These are phyloP conservation scores for Alloplasta piceator DNA, from an alignment of 2,888 invertebrate genomes.

Conservation along the genomic window DNA sequence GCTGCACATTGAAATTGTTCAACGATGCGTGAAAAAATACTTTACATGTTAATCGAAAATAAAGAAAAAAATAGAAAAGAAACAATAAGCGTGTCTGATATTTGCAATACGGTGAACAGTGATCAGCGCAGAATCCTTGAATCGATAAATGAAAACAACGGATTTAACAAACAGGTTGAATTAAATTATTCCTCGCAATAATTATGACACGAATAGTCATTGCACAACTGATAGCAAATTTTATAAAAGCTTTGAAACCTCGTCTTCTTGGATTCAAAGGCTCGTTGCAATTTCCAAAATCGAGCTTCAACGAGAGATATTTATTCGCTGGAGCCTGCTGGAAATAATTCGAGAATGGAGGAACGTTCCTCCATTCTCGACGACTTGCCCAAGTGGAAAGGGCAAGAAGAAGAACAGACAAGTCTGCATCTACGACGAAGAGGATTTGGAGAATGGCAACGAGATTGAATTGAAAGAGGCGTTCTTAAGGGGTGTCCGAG, in stretches of 20 bases:
- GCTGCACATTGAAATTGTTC: slow-evolving; percentile 30
- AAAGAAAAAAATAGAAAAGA: slow-evolving; percentile 22
- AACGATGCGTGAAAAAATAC: slow-evolving; percentile 40
- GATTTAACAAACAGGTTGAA: slow-evolving; percentile 15
- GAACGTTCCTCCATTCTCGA: slow-evolving; percentile 2
- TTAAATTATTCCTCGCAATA: not conserved
- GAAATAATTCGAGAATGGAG: slow-evolving; percentile 37
- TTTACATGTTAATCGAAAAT: slow-evolving; percentile 12
- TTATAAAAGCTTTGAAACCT: no score
- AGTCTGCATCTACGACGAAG: slow-evolving; percentile 1
- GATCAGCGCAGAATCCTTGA: slow-evolving; percentile 45
- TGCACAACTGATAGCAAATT: no score
- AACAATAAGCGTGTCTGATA: slow-evolving; percentile 3
- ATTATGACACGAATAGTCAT: not conserved
- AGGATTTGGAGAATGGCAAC: not conserved
- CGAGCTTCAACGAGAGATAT: no score
- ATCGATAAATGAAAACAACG: slow-evolving; percentile 11
- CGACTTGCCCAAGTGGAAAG: slow-evolving; percentile 27
- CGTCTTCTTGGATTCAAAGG: no score
- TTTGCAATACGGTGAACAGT: slow-evolving; percentile 47
- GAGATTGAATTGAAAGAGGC: no score
- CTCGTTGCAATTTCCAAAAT: no score
- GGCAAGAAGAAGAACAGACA: slow-evolving; percentile 12
- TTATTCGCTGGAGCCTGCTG: not conserved
- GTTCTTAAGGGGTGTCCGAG: no score